Conservation (phyloP, 2,797 vertebrate species). For the Trichosurus vulpecula region DNA sequence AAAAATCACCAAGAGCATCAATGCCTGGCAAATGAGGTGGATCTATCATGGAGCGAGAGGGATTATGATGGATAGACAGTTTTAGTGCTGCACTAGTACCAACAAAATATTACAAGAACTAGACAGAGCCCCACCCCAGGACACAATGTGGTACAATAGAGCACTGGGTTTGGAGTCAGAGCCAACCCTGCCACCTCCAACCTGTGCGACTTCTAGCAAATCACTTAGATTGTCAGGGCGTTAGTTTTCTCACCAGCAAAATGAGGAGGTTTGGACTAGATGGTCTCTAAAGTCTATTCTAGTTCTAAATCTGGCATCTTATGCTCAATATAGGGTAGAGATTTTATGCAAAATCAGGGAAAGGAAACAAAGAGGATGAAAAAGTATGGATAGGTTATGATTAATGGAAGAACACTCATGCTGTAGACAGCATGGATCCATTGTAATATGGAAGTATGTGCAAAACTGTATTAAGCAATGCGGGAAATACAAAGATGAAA, state of each 20-base stretch:
- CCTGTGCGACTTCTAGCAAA: not conserved
- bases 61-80: not conserved
- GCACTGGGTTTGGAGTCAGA: not conserved
- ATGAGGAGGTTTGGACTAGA: not conserved
- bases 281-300: not conserved
- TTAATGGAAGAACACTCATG: not conserved
- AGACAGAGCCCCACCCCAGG: not conserved
- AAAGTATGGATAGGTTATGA: not conserved
- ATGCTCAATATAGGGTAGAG: not conserved
- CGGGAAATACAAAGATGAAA: not conserved
- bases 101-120: not conserved
- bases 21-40: not conserved
- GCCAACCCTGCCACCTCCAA: not conserved
- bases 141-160: not conserved
- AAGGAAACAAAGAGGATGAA: not conserved
- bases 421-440: not conserved
- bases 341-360: not conserved
- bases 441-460: not conserved
- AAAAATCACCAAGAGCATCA: not conserved
- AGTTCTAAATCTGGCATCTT: not conserved
- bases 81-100: not conserved
- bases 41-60: not conserved
- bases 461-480: not conserved
- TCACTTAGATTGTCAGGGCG: not conserved
- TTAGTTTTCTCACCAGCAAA: not conserved